A percentile compares a stretch with the other conserved stretches of the same genome.
Evolutionary conservation across 2,113 vertebrate genomes (phyloP).

Genomic region (Rattus norvegicus): GRCr8 NC_086039.1:101596501-101597000

Average conservation of each 20-base stretch:
- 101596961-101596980: not conserved
- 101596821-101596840: not conserved
- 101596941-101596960: slow-evolving; percentile 16
- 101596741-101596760: slow-evolving; percentile 35
- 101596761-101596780: slow-evolving; percentile 20
- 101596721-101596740: slow-evolving; percentile 15
- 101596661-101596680: not conserved
- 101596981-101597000: not conserved
- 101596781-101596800: slow-evolving; percentile 7
- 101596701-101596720: not conserved
- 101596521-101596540: slow-evolving; percentile 17
- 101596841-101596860: not conserved
- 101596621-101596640: not conserved
- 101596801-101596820: slow-evolving; percentile 18
- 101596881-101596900: slow-evolving; percentile 27
- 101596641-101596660: not conserved
- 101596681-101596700: not conserved
- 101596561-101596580: not conserved
- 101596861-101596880: slow-evolving; percentile 25
- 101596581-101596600: not conserved
- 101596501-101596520: not conserved
- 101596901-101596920: slow-evolving; percentile 4
- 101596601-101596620: not conserved
- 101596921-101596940: slow-evolving; percentile 5
- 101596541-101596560: not conserved